phyloP scores from a whole-genome alignment of 2,113 vertebrate species.

The Corythaixoides concolor region DNA sequence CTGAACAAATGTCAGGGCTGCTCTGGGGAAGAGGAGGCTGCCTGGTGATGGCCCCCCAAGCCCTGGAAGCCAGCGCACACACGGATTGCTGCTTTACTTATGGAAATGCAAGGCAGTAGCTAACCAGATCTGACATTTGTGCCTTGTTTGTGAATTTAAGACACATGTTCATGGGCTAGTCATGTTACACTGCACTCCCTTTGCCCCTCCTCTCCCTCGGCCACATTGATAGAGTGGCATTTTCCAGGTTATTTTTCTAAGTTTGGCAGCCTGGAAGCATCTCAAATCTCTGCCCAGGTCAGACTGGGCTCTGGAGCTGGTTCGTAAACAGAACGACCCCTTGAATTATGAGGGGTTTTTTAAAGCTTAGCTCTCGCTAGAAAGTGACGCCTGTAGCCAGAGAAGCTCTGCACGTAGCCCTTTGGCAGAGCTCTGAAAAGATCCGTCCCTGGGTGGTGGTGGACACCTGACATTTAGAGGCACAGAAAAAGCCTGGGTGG shows the following conservation, averaged over 20 bases:
- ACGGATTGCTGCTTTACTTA: neutral
- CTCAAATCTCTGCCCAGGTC: neutral
- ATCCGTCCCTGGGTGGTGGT: neutral
- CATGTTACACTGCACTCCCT: neutral
- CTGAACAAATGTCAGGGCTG: constrained; percentile 41
- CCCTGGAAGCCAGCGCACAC: neutral
- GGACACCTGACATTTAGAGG: neutral
- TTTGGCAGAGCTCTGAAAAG: neutral
- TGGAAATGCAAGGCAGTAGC: neutral
- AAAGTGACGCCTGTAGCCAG: neutral
- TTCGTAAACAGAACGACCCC: neutral
- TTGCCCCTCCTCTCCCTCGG: neutral
- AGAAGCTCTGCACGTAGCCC: neutral
- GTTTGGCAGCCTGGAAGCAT: neutral
- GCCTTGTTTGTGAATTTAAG: neutral
- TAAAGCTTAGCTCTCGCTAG: neutral
- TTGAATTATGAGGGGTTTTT: neutral
- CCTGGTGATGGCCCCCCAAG: neutral
- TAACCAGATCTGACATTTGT: constrained; percentile 22
- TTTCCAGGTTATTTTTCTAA: neutral
- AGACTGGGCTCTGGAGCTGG: neutral
- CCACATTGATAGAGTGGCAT: neutral
- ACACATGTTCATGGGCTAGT: neutral
- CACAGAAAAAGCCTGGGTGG: neutral
- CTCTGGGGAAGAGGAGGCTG: neutral